Base-by-base conservation (phyloP, 2,113 vertebrate species). In the Cathartes aura region DNA sequence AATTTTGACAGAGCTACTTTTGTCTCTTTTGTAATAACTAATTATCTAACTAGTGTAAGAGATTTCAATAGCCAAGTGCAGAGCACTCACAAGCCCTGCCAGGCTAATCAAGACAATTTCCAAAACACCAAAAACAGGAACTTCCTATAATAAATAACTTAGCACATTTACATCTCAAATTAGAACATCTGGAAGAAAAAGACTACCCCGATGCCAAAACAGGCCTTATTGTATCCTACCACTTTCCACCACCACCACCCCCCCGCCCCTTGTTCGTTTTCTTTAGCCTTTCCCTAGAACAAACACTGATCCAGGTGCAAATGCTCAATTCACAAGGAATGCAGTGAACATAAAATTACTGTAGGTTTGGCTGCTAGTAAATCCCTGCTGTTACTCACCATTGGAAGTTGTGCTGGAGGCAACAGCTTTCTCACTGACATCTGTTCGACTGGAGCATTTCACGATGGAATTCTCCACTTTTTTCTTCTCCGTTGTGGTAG, bases 341-440 rank as follows among this genome's bases (percentile, higher is more conserved):
- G 94, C 87, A 91, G 90, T 38, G 92, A 95, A 96, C 96, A 96
- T 90, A 94, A 97, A 97, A 94, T 82, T 95, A 91, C 95, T 80
- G 68, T 40, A 89, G 85, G 91, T 84, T 93, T 95, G 91, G 92
- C 97, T 85, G 95, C 90, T 90, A 97, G 97, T 93, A 97, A 98
- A 98, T 98, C 94, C 96, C 97, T 70, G 55, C 68, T 97, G 97
- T 96, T 75, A 96, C 98, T 97, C 98, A 99, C 99, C 99, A 94
- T 99, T 99, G 96, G 99, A 99, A 83, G 99, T 99, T 96, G 99
- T 99, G 98, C 99, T 99, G 96, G 99, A 99, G 97, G 99, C 99
- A 97, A 99, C 99, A 4, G 99, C 99, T 98, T 99, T 99, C 98
- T 99, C 99, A 50, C 99, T 99, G 98, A 99, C 99, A 98, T 99